Evolutionary conservation across 2,888 invertebrate genomes (phyloP).

Genomic region (Calameuta idolon): DNA sequence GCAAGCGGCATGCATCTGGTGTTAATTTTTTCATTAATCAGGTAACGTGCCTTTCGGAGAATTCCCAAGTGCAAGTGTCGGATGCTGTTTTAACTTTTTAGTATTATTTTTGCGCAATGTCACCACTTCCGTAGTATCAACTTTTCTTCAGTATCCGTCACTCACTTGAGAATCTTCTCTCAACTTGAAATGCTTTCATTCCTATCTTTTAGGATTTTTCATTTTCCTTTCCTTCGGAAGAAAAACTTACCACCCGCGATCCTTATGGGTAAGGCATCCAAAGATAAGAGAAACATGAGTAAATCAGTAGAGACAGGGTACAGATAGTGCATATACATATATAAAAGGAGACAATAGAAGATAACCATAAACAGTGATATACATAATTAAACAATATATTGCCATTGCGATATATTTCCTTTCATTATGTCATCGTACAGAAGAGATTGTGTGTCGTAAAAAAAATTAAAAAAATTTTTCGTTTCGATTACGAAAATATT

Average conservation of each 20-base stretch:
- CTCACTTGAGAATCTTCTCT: neutral
- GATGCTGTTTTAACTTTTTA: neutral
- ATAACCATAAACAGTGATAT: slow-evolving; percentile 13
- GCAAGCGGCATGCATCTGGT: slow-evolving; percentile 56
- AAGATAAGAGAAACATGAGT: slow-evolving; percentile 39
- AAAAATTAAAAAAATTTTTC: neutral
- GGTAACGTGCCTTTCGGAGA: neutral
- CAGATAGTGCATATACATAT: slow-evolving; percentile 21
- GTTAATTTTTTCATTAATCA: slow-evolving; percentile 46
- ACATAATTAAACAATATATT: neutral
- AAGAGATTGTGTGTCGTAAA: neutral
- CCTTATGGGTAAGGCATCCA: slow-evolving; percentile 55
- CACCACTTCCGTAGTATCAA: too few species aligned
- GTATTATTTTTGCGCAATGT: neutral
- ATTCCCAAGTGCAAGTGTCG: neutral
- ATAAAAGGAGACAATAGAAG: slow-evolving; percentile 20
- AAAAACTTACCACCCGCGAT: slow-evolving; percentile 59
- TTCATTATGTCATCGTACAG: neutral
- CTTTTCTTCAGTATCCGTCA: neutral
- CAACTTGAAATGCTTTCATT: neutral
- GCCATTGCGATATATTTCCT: neutral
- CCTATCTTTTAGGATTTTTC: neutral
- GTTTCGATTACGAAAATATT: neutral
- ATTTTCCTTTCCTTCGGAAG: neutral
- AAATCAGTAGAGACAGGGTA: slow-evolving; percentile 36